phyloP scores from a whole-genome alignment of 2,888 invertebrate species.

The Polymixis lichenea region DNA sequence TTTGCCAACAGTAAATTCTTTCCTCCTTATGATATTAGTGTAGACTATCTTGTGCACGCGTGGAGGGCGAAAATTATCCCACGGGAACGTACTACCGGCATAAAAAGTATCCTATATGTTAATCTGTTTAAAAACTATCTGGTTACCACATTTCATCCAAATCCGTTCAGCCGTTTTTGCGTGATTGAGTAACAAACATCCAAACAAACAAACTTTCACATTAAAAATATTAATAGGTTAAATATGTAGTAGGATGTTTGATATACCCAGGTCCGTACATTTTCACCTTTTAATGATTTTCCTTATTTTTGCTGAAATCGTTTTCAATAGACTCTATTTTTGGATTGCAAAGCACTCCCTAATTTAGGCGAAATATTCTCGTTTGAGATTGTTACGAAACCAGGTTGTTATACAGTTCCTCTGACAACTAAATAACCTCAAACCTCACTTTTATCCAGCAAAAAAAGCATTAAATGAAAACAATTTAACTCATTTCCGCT shows the following conservation, averaged over 20 bases:
- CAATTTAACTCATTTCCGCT: slow-evolving; percentile 56
- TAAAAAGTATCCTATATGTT: too few relatives aligned
- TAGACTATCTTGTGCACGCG: too few relatives aligned
- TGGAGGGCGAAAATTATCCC: too few relatives aligned
- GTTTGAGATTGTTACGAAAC: background rate
- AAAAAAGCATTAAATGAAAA: slow-evolving; percentile 37
- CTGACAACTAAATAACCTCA: background rate
- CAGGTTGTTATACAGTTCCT: background rate
- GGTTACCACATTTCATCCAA: too few relatives aligned
- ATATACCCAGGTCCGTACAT: background rate
- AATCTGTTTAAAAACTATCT: too few relatives aligned
- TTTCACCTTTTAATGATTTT: slow-evolving; percentile 4
- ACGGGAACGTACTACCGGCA: too few relatives aligned
- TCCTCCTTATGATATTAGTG: too few relatives aligned
- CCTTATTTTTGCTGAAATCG: background rate
- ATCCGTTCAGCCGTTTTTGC: too few relatives aligned
- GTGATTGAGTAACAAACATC: too few relatives aligned
- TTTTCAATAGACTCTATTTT: slow-evolving; percentile 10
- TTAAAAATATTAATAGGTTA: too few relatives aligned
- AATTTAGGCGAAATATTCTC: background rate
- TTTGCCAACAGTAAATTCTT: too few relatives aligned
- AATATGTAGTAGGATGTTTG: background rate
- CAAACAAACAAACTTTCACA: too few relatives aligned
- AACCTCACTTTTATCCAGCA: slow-evolving; percentile 8
- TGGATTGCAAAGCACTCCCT: background rate